Conservation (phyloP, 2,888 invertebrate species). For the Eilema depressum region DNA sequence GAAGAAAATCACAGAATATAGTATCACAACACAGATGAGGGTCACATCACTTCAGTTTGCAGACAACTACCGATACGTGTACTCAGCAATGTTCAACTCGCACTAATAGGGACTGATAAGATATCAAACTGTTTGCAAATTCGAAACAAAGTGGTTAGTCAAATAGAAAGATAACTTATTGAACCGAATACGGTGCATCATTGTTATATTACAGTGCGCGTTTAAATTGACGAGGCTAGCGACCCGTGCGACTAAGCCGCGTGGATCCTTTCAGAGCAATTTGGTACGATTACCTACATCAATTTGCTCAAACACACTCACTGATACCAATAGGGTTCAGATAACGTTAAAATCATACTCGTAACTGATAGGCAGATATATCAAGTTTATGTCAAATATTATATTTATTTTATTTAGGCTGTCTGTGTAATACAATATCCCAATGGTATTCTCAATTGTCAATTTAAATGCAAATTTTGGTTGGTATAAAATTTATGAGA, state of each 20-base stretch:
- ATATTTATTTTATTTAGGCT: not conserved
- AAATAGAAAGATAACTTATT: constrained; percentile 64
- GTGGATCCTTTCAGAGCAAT: constrained; percentile 61
- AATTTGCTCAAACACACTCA: constrained; percentile 64
- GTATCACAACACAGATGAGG: constrained; percentile 49
- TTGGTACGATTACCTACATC: constrained; percentile 66
- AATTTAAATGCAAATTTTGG: not conserved
- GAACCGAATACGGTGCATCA: constrained; percentile 56
- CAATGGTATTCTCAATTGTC: not conserved
- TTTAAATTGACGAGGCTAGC: constrained; percentile 49
- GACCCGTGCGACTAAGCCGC: constrained; percentile 50
- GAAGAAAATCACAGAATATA: constrained; percentile 39
- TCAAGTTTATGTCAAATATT: constrained; percentile 8
- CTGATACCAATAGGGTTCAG: constrained; percentile 49
- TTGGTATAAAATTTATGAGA: not conserved
- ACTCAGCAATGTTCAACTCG: constrained; percentile 62
- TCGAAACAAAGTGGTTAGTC: constrained; percentile 68
- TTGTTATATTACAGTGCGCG: constrained; percentile 53
- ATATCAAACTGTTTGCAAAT: constrained; percentile 74
- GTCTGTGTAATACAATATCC: not conserved
- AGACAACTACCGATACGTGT: constrained; percentile 61
- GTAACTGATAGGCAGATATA: constrained; percentile 28
- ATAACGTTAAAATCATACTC: constrained; percentile 39
- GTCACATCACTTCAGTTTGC: constrained; percentile 65
- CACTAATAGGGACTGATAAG: constrained; percentile 78